Evolutionary conservation across 1,140 invertebrate genomes (phyloP).

Genomic region (Heliconius congener): DNA sequence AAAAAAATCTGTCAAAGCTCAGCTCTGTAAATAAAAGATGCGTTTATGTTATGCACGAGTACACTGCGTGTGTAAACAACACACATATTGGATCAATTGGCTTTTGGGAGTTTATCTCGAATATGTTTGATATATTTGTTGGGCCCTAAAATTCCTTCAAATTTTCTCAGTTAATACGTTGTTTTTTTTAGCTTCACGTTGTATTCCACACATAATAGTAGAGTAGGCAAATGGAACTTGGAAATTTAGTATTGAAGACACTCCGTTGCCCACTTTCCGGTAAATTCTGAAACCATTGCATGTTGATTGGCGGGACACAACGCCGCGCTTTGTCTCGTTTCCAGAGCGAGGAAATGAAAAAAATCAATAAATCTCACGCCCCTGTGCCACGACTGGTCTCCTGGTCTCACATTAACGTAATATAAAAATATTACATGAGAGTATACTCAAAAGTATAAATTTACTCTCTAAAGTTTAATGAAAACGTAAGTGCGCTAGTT

Average conservation of each 20-base stretch:
- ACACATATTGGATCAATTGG: neutral
- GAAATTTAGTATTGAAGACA: too few relatives aligned
- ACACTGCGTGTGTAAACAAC: neutral
- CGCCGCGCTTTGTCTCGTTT: too few relatives aligned
- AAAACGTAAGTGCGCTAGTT: slow-evolving; percentile 5
- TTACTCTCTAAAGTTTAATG: neutral
- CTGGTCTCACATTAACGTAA: neutral
- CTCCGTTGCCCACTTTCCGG: too few relatives aligned
- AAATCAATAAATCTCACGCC: too few relatives aligned
- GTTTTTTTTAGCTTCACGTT: too few relatives aligned
- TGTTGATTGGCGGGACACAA: too few relatives aligned
- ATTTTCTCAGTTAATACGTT: neutral
- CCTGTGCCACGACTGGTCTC: too few relatives aligned
- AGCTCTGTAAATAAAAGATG: neutral
- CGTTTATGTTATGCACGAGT: neutral
- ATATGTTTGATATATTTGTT: neutral
- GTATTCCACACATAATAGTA: too few relatives aligned
- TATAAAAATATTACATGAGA: neutral
- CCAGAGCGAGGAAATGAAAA: too few relatives aligned
- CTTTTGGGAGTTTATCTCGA: neutral
- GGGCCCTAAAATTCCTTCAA: neutral
- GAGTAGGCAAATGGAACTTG: too few relatives aligned
- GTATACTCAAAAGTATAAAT: neutral
- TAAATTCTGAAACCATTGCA: too few relatives aligned
- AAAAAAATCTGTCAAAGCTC: neutral